These are phyloP conservation scores for Philopedon plagiatum DNA, from an alignment of 2,888 invertebrate genomes.

Conservation along the genomic window DNA sequence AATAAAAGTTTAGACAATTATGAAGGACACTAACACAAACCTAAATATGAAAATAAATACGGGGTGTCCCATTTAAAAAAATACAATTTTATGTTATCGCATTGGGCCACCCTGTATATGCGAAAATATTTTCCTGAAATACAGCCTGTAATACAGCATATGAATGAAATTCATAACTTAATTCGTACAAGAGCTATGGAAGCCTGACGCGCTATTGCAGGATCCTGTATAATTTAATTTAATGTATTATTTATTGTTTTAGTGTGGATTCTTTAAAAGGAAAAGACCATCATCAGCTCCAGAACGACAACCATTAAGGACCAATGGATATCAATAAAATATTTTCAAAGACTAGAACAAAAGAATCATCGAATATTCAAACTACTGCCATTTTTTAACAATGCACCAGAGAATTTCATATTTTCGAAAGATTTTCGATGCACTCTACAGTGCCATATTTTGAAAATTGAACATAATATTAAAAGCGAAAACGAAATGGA, in stretches of 20 bases:
- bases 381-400: constrained; percentile 17
- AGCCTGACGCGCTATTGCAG: too few species aligned
- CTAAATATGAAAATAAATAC: too few species aligned
- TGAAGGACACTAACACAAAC: too few species aligned
- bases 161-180: too few species aligned
- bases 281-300: constrained; percentile 87
- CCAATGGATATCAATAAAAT: constrained; percentile 74
- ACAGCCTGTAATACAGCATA: too few species aligned
- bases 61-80: too few species aligned
- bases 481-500: not conserved
- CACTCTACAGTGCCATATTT: constrained; percentile 4
- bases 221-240: not conserved
- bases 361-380: constrained; percentile 8
- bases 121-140: too few species aligned
- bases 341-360: constrained; percentile 18
- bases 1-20: too few species aligned
- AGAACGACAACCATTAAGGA: constrained; percentile 87
- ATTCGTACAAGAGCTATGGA: too few species aligned
- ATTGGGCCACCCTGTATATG: too few species aligned
- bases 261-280: constrained; percentile 95
- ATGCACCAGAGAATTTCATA: not conserved
- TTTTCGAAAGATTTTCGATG: not conserved
- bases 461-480: not conserved
- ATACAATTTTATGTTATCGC: too few species aligned
- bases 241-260: constrained; percentile 59